These are phyloP conservation scores for Cinclus cinclus DNA, from an alignment of 2,113 vertebrate genomes.

Conservation along the genomic window DNA sequence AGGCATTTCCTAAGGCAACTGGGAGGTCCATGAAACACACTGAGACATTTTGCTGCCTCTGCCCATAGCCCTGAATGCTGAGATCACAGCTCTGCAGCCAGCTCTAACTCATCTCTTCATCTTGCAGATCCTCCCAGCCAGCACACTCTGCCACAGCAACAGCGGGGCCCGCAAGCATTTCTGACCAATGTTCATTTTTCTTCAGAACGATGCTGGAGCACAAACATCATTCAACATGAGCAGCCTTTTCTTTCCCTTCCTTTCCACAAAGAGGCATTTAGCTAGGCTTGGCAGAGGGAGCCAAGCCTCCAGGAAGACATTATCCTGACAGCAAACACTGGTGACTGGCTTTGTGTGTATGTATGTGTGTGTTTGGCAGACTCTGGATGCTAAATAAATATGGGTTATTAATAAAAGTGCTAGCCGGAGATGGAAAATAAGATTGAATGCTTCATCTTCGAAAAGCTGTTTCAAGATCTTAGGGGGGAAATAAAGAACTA, in stretches of 20 bases:
- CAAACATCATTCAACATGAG: neutral
- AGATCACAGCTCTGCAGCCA: neutral
- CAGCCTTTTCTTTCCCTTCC: neutral
- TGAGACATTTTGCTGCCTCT: neutral
- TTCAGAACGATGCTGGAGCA: neutral
- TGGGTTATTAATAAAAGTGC: slow-evolving; percentile 61
- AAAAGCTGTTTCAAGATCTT: slow-evolving; percentile 30
- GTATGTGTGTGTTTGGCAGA: slow-evolving; percentile 39
- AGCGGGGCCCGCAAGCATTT: neutral
- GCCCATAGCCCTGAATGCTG: neutral
- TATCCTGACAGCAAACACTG: slow-evolving; percentile 56
- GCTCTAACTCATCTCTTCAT: neutral
- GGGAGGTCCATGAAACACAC: neutral
- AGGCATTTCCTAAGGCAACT: neutral
- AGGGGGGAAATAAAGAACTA: slow-evolving; percentile 41
- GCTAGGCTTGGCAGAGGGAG: slow-evolving; percentile 31
- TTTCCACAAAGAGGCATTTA: slow-evolving; percentile 23
- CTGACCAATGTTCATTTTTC: neutral
- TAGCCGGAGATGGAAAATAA: slow-evolving; percentile 59
- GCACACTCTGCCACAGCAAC: neutral
- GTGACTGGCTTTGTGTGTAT: slow-evolving; percentile 25
- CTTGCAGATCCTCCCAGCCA: neutral
- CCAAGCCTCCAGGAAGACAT: slow-evolving; percentile 40
- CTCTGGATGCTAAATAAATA: slow-evolving; percentile 61
- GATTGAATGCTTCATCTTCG: slow-evolving; percentile 55